These are phyloP conservation scores for Baronia brevicornis DNA, from an alignment of 2,888 invertebrate species.

Conservation along the genomic window DNA sequence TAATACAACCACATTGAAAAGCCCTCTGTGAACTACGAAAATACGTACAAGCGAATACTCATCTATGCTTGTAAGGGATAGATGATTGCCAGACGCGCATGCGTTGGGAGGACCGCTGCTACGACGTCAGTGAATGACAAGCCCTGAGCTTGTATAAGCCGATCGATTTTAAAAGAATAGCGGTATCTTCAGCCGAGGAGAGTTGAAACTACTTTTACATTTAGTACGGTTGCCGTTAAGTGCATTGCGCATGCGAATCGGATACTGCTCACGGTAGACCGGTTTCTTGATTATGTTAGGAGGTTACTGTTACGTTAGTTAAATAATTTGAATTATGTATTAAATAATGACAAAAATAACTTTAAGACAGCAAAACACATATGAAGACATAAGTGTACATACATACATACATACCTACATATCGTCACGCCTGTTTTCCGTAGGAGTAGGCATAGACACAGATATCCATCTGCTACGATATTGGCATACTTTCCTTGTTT, in stretches of 20 bases:
- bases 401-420: too few relatives aligned
- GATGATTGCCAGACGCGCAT: conserved; percentile 72
- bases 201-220: conserved; percentile 26
- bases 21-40: conserved; percentile 50
- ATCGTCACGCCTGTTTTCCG: too few relatives aligned
- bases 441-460: too few relatives aligned
- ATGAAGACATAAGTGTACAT: too few relatives aligned
- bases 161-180: conserved; percentile 68
- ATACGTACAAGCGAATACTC: conserved; percentile 52
- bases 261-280: conserved; percentile 16
- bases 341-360: too few relatives aligned
- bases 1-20: conserved; percentile 59
- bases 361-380: too few relatives aligned
- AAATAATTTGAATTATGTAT: too few relatives aligned
- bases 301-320: conserved; percentile 7
- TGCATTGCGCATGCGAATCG: conserved; percentile 24
- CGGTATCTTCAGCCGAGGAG: conserved; percentile 32
- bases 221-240: conserved; percentile 26
- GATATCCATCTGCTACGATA: too few relatives aligned
- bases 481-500: too few relatives aligned
- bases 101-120: conserved; percentile 54
- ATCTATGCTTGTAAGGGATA: conserved; percentile 65
- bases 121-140: conserved; percentile 71
- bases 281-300: conserved; percentile 10
- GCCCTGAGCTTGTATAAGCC: conserved; percentile 61